Evolutionary conservation across 2,888 invertebrate species (phyloP), one percentile per base, ranked within the genome.

Genomic region (Cremastinae sp.): DNA sequence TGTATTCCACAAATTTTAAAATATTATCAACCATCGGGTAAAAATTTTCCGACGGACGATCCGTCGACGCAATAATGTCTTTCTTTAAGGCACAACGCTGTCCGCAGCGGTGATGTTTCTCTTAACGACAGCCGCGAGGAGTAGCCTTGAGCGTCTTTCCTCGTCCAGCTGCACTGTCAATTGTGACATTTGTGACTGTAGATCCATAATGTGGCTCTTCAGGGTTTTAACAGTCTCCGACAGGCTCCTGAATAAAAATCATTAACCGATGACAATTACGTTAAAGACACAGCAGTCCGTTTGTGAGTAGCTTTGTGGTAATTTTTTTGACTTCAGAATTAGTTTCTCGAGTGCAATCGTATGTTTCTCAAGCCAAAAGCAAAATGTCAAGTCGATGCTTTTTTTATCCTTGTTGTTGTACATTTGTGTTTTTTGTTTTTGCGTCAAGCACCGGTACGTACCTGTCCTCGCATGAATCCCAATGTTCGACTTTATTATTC

Each of bases 161-260:
- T 94, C 94, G 76, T 94, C 93, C 81, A 95, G 88, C 83, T 94
- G 93, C 79, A 91, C 90, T 74, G 92, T 91, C 72, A 94, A 87
- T 80, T 91, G 90, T 75, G 91, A 91, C 81, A 94, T 92, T 88
- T 93, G 92, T 79, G 90, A 86, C 87, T 93, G 93, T 80, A 95
- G 90, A 72, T 92, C 92, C 84, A 93, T 92, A 79, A 96, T 91
- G 90, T 95, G 94, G 86, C 93, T 94, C 87, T 94, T 94, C 83
- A 96, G 90, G 76, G 94, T 92, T 91, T 95, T 94, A 79, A 96
- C 94, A 71, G 95, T 93, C 82, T 95, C 94, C 90, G 95, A 94
- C 83, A 96, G 90, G 84, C 93, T 94, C 88, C 95, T 94, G 86
- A 88, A 87, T 59, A 87, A 89, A 83, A 90, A 90, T 61, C 89